Base-by-base conservation (phyloP, 37 sponge, comb jelly and placozoan genomes). In the Crambe crambe region DNA sequence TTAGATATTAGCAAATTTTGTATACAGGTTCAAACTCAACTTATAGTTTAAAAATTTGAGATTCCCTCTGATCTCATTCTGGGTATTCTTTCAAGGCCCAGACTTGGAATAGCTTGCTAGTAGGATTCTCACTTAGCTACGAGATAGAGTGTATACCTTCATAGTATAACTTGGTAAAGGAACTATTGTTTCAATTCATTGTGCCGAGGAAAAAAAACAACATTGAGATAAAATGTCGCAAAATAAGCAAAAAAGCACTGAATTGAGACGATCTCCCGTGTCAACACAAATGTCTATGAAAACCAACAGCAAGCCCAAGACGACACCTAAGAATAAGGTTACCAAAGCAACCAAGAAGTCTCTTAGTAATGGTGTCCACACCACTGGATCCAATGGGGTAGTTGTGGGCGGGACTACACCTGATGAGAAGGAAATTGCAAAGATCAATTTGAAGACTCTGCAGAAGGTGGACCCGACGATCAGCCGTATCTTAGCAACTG, bases 401-500 rank as follows among this genome's bases (percentile, higher is more conserved):
- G n/a, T 21, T 26, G n/a, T 27, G 32, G 32, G 15, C 0, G 42
- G 34, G 26, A 22, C 43, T 10, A 8, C 67, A 0, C 1, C 40
- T 18, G 72, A 42, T 2, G 31, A 81, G 12, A 60, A 70, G 18
- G 73, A 78, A 35, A 35, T 69, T 22, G 43, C 32, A 26, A 78
- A 81, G 69, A 83, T 91, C 12, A 91, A 91, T 76, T 37, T 87
- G 37, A 65, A 31, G 61, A 68, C 72, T 26, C 70, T 91, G 2
- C 72, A 51, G 21, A 86, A 68, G 37, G 63, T 78, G 30, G 92
- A 91, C 59, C 8, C 32, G 17, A 23, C 34, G 25, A 75, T 76
- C 29, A 26, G 3, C 31, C 32, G 34, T 30, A 86, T 91, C 21
- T 23, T 71, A 58, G 67, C 72, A 35, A 86, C 82, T 4, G 83